phyloP scores from a whole-genome alignment of 2,888 invertebrate species.

The Eutolmus rufibarbis region DNA sequence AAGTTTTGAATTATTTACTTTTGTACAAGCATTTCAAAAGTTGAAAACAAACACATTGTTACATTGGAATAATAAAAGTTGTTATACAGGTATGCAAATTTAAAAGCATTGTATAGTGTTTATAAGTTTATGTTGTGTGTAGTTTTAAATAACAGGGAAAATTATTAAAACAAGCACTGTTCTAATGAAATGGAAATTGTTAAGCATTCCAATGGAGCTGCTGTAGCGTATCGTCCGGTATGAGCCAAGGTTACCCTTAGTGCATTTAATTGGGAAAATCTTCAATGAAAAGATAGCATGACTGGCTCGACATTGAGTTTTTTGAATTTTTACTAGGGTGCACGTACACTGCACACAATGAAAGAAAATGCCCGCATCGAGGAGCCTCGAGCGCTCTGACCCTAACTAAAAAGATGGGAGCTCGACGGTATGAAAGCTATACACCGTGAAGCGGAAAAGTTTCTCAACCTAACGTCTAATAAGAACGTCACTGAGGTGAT shows the following conservation, averaged over 20 bases:
- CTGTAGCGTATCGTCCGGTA: not conserved
- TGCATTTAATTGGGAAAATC: not conserved
- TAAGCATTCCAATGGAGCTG: not conserved
- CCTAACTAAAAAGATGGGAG: not conserved
- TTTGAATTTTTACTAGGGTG: not conserved
- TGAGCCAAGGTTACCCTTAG: not conserved
- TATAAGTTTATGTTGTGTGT: too few relatives aligned
- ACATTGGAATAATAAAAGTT: too few relatives aligned
- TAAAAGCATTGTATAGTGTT: not conserved
- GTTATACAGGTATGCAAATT: not conserved
- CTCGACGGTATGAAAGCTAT: not conserved
- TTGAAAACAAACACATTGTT: too few relatives aligned
- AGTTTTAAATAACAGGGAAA: not conserved
- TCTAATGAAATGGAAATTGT: not conserved
- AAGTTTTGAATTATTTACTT: too few relatives aligned
- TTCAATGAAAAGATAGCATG: not conserved
- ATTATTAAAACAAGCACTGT: not conserved
- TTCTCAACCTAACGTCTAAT: constrained; percentile 39
- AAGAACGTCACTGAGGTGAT: not conserved
- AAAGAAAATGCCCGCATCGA: not conserved
- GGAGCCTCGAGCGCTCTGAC: not conserved
- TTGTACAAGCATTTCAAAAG: too few relatives aligned
- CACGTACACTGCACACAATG: not conserved
- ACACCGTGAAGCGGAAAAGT: constrained; percentile 44
- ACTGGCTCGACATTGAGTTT: not conserved